Evolutionary conservation across 2,797 vertebrate species (phyloP).

Genomic region (Alosa sapidissima): DNA sequence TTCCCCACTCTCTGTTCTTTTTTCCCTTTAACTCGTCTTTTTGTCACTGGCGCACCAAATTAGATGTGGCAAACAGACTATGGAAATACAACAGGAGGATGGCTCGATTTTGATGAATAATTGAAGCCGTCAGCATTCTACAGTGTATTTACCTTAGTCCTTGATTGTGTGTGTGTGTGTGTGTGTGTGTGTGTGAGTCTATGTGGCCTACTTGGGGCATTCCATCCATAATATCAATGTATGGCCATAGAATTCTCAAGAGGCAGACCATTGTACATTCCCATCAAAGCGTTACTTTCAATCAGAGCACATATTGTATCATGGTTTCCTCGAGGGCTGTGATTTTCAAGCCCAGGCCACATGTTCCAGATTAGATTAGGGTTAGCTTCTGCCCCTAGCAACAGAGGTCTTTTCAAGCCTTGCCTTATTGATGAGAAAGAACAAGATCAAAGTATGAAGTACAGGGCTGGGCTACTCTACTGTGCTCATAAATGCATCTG

Average conservation of each 20-base stretch:
- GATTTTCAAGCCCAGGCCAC: background rate
- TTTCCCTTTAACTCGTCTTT: background rate
- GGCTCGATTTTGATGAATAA: background rate
- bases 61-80: conserved; percentile 20
- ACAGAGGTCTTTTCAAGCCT: background rate
- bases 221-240: background rate
- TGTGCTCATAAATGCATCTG: background rate
- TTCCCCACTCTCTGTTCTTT: background rate
- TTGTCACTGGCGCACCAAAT: conserved; percentile 22
- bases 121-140: background rate
- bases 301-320: background rate
- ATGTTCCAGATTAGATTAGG: background rate
- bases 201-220: background rate
- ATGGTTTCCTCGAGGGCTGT: background rate
- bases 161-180: background rate
- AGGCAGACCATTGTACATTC: background rate
- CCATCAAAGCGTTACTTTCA: background rate
- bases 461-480: background rate
- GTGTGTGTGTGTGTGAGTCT: background rate
- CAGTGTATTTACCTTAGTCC: background rate
- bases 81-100: background rate
- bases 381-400: background rate
- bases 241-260: background rate
- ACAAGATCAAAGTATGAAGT: background rate
- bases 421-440: background rate